These are phyloP conservation scores for Dysidea cf. avara DNA, from an alignment of 37 sponge, comb jelly and placozoan genomes.

Conservation along the genomic window DNA sequence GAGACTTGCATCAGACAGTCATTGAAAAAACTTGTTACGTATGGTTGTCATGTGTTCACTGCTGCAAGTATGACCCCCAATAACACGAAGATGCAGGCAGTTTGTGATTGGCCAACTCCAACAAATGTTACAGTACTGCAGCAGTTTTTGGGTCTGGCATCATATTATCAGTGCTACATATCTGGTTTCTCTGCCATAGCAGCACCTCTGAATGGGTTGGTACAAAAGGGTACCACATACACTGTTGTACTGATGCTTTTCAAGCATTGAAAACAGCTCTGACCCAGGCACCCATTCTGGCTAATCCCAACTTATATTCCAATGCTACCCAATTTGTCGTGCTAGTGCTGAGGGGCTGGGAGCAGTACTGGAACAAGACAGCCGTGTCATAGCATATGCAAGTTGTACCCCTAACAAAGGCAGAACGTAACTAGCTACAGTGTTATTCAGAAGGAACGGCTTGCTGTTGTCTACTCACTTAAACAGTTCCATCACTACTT, in stretches of 20 bases:
- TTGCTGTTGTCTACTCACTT: not conserved
- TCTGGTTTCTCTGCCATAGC: not conserved
- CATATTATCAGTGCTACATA: constrained; percentile 1
- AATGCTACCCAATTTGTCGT: not conserved
- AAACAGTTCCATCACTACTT: constrained; percentile 7
- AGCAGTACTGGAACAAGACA: not conserved
- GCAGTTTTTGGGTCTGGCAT: not conserved
- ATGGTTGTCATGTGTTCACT: too few species aligned
- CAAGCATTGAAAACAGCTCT: constrained; percentile 9
- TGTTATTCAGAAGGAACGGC: not conserved
- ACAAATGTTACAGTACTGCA: not conserved
- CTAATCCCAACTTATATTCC: not conserved
- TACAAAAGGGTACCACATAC: not conserved
- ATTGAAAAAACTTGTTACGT: too few species aligned
- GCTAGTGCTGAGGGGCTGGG: not conserved
- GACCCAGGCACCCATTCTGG: constrained; percentile 3
- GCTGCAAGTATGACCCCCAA: constrained; percentile 11
- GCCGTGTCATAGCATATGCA: not conserved
- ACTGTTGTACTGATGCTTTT: not conserved
- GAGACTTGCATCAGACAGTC: too few species aligned
- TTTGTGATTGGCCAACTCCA: too few species aligned
- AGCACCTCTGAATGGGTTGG: constrained; percentile 16
- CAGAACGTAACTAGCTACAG: not conserved
- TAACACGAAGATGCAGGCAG: not conserved
- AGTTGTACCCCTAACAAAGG: not conserved